These are phyloP conservation scores for Apis mellifera DNA, from an alignment of 1,140 invertebrate species.

Conservation along the genomic window Amel_HAv3.1 CM009946.2:6764001-6764500, in stretches of 20 bases:
- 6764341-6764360: too few species aligned
- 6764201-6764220: background rate
- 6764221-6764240: background rate
- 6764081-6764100: constrained; percentile 55
- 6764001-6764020: background rate
- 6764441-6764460: background rate
- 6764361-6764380: too few species aligned
- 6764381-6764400: too few species aligned
- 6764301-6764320: too few species aligned
- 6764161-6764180: background rate
- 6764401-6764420: background rate
- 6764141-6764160: background rate
- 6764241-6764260: constrained; percentile 5
- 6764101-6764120: constrained; percentile 50
- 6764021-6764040: constrained; percentile 28
- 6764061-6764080: constrained; percentile 47
- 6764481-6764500: constrained; percentile 36
- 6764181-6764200: background rate
- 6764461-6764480: background rate
- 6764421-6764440: background rate
- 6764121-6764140: constrained; percentile 44
- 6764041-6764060: background rate
- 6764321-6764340: too few species aligned
- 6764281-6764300: background rate
- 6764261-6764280: constrained; percentile 1